A percentile compares a stretch with the other conserved stretches of the same genome.
Evolutionary conservation across 1,140 invertebrate species (phyloP).

Genomic region (Ceratina japonica): DNA sequence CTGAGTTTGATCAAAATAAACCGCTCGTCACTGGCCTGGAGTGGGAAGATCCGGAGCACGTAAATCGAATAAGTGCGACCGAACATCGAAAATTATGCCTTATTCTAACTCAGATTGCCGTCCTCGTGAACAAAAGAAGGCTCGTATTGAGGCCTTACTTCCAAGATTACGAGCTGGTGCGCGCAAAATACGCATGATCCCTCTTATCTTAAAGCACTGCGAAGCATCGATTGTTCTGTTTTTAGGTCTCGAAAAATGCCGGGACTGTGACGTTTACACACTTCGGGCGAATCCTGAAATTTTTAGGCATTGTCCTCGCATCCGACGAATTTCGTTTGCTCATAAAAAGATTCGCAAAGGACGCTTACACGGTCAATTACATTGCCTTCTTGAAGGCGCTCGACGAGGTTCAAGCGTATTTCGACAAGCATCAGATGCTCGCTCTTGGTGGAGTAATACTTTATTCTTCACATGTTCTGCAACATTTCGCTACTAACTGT

Average conservation of each 20-base stretch:
- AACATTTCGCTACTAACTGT: background rate
- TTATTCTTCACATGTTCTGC: conserved; percentile 7
- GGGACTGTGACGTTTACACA: conserved; percentile 85
- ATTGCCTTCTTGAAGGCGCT: conserved; percentile 84
- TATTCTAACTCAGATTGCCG: conserved; percentile 84
- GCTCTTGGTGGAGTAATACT: conserved; percentile 65
- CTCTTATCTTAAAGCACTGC: background rate
- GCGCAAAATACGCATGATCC: background rate
- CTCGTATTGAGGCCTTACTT: conserved; percentile 85
- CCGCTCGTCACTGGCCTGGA: conserved; percentile 80
- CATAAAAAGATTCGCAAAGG: conserved; percentile 84
- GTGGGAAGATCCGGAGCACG: conserved; percentile 82
- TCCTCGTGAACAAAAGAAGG: conserved; percentile 78
- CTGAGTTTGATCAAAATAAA: conserved; percentile 77
- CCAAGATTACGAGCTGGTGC: conserved; percentile 86
- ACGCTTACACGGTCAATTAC: conserved; percentile 86
- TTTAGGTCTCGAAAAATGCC: conserved; percentile 84
- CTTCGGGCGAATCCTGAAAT: conserved; percentile 85
- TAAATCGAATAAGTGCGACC: conserved; percentile 81
- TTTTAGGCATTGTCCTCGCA: conserved; percentile 82
- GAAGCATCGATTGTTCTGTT: background rate
- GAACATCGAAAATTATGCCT: conserved; percentile 83
- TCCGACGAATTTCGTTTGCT: conserved; percentile 84
- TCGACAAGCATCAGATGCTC: conserved; percentile 81
- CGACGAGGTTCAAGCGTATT: conserved; percentile 77